Conservation (phyloP, 2,888 invertebrate genomes). For the Priapulus caudatus region DNA sequence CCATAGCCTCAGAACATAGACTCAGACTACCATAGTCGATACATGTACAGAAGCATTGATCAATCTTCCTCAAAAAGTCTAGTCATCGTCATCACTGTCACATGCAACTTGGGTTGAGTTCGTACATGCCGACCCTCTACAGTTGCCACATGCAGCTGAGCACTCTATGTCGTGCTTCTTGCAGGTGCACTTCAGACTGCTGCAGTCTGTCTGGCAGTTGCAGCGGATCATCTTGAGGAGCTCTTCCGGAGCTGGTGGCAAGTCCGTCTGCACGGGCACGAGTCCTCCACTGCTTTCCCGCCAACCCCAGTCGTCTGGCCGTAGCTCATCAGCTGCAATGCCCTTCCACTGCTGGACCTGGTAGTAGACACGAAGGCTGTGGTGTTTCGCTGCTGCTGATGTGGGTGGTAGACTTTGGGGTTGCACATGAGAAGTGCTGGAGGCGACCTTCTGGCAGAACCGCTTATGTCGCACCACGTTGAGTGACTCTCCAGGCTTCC, state of each 20-base stretch:
- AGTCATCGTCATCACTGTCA: too few species aligned
- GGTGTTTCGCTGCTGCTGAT: conserved; percentile 17
- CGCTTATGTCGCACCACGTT: background rate
- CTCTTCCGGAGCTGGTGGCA: conserved; percentile 21
- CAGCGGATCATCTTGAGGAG: conserved; percentile 20
- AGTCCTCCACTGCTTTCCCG: conserved; percentile 8
- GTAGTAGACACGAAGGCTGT: background rate
- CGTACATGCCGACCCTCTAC: conserved; percentile 13
- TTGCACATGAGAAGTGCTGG: conserved; percentile 1
- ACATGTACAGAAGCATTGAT: too few species aligned
- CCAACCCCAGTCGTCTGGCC: conserved; percentile 21
- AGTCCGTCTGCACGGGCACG: conserved; percentile 11
- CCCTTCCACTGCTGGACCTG: conserved; percentile 22
- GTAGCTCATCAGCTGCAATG: conserved; percentile 5
- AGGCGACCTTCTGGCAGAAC: background rate
- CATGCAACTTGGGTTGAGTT: too few species aligned
- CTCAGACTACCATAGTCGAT: too few species aligned
- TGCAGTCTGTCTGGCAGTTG: conserved; percentile 20
- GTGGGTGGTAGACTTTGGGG: conserved; percentile 22
- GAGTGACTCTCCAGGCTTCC: background rate
- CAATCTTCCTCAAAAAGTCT: too few species aligned
- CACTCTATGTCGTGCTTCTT: conserved; percentile 14
- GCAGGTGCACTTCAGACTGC: conserved; percentile 17
- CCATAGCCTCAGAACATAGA: too few species aligned
- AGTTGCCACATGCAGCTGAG: conserved; percentile 12